Conservation (phyloP, 2,797 vertebrate species). For the Bucorvus abyssinicus region DNA sequence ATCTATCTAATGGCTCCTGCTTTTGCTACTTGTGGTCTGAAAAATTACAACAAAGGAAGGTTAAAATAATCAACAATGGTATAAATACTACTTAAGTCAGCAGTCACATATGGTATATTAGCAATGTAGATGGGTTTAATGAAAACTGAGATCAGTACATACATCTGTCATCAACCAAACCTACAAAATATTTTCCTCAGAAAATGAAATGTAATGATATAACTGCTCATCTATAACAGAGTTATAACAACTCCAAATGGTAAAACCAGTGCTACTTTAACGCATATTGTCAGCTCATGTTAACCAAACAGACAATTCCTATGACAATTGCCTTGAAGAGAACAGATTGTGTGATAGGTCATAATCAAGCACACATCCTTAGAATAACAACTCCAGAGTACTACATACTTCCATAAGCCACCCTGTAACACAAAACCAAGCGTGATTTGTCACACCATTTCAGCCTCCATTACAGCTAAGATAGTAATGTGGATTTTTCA, state of each 20-base stretch:
- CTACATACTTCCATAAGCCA: conserved; percentile 66
- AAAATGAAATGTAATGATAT: background rate
- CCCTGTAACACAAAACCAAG: conserved; percentile 71
- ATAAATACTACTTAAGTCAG: background rate
- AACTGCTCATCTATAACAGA: background rate
- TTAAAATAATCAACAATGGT: conserved; percentile 17
- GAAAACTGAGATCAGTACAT: background rate
- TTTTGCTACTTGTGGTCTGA: background rate
- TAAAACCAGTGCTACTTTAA: conserved; percentile 4
- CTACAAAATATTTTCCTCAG: background rate
- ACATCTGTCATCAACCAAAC: background rate
- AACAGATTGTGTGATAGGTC: conserved; percentile 64
- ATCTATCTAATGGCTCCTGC: background rate
- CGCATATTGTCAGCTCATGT: conserved; percentile 45
- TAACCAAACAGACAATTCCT: conserved; percentile 47
- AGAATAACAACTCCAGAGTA: conserved; percentile 73
- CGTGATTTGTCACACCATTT: conserved; percentile 50
- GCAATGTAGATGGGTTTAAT: background rate
- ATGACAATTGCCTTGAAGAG: conserved; percentile 40
- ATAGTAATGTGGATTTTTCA: conserved; percentile 58
- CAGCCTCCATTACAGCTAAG: conserved; percentile 44
- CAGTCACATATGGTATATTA: background rate
- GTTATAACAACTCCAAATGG: background rate
- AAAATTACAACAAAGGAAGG: conserved; percentile 16
- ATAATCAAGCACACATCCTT: conserved; percentile 65